phyloP scores from a whole-genome alignment of 1,140 invertebrate species.

The Chlorops oryzae region DNA sequence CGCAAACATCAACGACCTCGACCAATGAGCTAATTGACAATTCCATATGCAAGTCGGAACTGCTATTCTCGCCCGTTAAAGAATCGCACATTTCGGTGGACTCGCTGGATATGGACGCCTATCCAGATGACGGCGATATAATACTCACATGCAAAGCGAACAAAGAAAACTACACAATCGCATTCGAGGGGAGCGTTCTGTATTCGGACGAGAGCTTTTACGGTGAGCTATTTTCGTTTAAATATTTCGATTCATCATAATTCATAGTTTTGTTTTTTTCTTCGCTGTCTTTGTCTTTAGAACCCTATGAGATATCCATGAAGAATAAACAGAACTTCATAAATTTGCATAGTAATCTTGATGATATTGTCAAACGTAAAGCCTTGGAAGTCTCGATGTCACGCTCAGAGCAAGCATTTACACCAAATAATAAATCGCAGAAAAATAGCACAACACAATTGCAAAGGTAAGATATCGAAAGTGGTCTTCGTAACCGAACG shows the following conservation, averaged over 20 bases:
- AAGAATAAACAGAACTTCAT: constrained; percentile 45
- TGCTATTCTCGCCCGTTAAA: constrained; percentile 85
- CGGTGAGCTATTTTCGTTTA: constrained; percentile 47
- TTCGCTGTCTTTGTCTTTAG: constrained; percentile 10
- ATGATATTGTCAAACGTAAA: constrained; percentile 45
- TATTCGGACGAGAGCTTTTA: constrained; percentile 79
- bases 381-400: constrained; percentile 69
- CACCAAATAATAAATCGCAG: constrained; percentile 78
- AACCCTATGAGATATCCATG: constrained; percentile 34
- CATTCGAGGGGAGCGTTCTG: constrained; percentile 83
- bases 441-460: constrained; percentile 47
- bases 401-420: constrained; percentile 70
- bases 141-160: constrained; percentile 84
- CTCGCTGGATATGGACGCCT: constrained; percentile 77
- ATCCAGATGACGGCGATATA: constrained; percentile 67
- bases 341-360: constrained; percentile 44
- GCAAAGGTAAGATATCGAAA: constrained; percentile 47
- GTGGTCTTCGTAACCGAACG: too few species aligned
- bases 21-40: constrained; percentile 45
- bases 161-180: constrained; percentile 91
- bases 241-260: not conserved
- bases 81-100: constrained; percentile 85
- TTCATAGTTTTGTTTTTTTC: not conserved
- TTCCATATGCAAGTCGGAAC: constrained; percentile 82
- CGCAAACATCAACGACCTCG: constrained; percentile 38